Evolutionary conservation across 2,888 invertebrate species (phyloP).

Genomic region (Dorcus parallelipipedus): DNA sequence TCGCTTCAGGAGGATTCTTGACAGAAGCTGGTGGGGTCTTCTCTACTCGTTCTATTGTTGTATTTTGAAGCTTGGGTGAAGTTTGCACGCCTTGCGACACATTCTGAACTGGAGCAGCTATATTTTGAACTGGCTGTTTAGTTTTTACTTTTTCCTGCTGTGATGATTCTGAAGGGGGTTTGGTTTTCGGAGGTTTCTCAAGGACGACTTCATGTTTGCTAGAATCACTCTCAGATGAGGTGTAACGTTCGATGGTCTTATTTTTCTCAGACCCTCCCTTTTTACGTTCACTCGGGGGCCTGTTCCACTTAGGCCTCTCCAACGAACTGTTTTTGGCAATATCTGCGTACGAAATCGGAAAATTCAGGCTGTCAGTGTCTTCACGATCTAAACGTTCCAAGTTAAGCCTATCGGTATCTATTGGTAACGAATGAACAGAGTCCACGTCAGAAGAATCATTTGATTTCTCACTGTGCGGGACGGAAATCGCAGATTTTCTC

Average conservation of each 20-base stretch:
- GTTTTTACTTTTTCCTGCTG: neutral
- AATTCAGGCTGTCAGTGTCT: conserved; percentile 13
- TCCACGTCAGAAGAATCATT: conserved; percentile 79
- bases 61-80: neutral
- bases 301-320: conserved; percentile 1
- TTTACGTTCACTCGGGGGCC: neutral
- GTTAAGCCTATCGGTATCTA: conserved; percentile 42
- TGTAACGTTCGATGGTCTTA: conserved; percentile 4
- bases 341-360: conserved; percentile 70
- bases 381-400: conserved; percentile 6
- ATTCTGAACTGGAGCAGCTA: conserved; percentile 6
- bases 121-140: conserved; percentile 9
- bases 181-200: conserved; percentile 5
- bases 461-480: conserved; percentile 80
- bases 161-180: conserved; percentile 1
- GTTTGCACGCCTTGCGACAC: conserved; percentile 5
- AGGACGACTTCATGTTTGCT: conserved; percentile 5
- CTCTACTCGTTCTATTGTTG: neutral
- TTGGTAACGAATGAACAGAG: conserved; percentile 80
- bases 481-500: conserved; percentile 71
- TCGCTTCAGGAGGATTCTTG: conserved; percentile 4
- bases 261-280: neutral
- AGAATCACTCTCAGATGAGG: conserved; percentile 3
- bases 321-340: conserved; percentile 60
- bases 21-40: neutral